phyloP scores from a whole-genome alignment of 2,888 invertebrate genomes.

The Trimorus sp. region DNA sequence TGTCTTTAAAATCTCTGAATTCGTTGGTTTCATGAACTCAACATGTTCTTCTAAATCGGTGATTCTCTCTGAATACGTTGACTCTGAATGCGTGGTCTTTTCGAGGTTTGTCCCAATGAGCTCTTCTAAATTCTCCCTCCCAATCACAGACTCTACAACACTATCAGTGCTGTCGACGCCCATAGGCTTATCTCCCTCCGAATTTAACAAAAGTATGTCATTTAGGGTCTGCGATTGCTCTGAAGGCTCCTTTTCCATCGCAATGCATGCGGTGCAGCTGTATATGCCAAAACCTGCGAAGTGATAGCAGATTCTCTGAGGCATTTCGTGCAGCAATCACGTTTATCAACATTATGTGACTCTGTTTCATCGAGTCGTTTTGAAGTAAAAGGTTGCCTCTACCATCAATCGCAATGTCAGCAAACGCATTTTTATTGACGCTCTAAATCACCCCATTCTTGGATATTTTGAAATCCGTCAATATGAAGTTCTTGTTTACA shows the following conservation, averaged over 20 bases:
- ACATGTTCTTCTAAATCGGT: too few species aligned
- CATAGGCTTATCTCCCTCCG: conserved; percentile 26
- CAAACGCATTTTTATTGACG: conserved; percentile 64
- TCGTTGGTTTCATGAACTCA: too few species aligned
- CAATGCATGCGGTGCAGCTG: conserved; percentile 50
- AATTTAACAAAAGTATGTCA: conserved; percentile 12
- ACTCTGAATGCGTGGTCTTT: not conserved
- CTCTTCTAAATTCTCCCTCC: conserved; percentile 53
- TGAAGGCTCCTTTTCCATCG: conserved; percentile 29
- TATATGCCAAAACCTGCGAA: conserved; percentile 51
- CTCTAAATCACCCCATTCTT: conserved; percentile 59
- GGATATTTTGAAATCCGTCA: conserved; percentile 29
- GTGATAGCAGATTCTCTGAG: conserved; percentile 67
- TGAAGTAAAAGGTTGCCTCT: conserved; percentile 65
- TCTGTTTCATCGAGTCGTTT: conserved; percentile 40
- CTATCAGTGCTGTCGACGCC: not conserved
- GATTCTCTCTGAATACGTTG: not conserved
- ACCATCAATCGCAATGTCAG: conserved; percentile 67
- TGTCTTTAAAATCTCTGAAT: too few species aligned
- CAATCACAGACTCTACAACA: conserved; percentile 33
- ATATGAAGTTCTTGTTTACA: not conserved
- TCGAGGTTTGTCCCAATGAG: conserved; percentile 9
- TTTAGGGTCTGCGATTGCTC: conserved; percentile 26
- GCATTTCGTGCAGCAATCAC: conserved; percentile 65
- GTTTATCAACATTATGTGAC: conserved; percentile 55